These are phyloP conservation scores for Aleiodes sp. DNA, from an alignment of 1,140 invertebrate genomes.

Conservation along the genomic window DNA sequence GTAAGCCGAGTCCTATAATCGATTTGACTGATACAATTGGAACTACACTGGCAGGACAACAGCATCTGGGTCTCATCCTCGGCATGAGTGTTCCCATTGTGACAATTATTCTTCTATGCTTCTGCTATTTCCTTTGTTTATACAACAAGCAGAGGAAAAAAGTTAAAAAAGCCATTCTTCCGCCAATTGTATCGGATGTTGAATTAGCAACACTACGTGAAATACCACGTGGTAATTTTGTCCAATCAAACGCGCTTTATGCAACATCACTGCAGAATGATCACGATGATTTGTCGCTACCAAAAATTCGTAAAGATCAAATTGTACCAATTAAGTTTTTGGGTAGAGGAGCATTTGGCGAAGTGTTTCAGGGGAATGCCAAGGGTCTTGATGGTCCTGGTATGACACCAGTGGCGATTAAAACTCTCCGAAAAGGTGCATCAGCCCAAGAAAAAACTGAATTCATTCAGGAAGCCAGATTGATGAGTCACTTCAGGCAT, in stretches of 20 bases:
- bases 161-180: constrained; percentile 70
- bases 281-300: constrained; percentile 71
- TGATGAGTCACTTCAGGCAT: constrained; percentile 98
- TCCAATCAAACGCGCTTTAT: constrained; percentile 87
- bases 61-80: constrained; percentile 70
- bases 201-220: constrained; percentile 89
- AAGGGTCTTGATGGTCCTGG: constrained; percentile 70
- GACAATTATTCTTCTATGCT: constrained; percentile 57
- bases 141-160: constrained; percentile 65
- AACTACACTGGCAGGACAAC: constrained; percentile 69
- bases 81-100: constrained; percentile 68
- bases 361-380: constrained; percentile 89
- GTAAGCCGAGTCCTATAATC: constrained; percentile 70
- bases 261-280: constrained; percentile 73
- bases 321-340: constrained; percentile 88
- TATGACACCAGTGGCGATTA: constrained; percentile 58
- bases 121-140: constrained; percentile 59
- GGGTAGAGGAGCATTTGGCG: constrained; percentile 96
- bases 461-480: constrained; percentile 94
- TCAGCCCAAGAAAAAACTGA: constrained; percentile 89
- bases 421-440: constrained; percentile 94
- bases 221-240: constrained; percentile 77
- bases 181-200: constrained; percentile 74
- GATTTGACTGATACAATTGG: constrained; percentile 67
- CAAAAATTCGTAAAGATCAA: constrained; percentile 82